Evolutionary conservation across 1,140 invertebrate genomes (phyloP).

Genomic region (Watersipora subatra): DNA sequence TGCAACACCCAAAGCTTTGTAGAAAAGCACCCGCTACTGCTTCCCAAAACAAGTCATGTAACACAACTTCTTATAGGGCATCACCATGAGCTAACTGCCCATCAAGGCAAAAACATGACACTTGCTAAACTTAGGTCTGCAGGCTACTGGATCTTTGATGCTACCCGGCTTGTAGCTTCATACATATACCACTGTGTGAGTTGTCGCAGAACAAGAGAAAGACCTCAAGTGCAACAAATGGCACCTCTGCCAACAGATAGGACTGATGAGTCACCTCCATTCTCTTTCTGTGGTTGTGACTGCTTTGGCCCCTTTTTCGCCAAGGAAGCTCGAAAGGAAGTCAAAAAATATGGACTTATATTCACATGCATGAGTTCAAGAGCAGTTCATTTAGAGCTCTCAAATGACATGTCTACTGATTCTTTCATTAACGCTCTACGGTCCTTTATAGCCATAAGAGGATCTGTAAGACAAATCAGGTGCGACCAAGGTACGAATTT

Average conservation of each 20-base stretch:
- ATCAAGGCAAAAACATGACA: constrained; percentile 13
- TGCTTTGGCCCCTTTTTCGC: constrained; percentile 15
- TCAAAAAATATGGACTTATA: constrained; percentile 14
- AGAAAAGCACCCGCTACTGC: constrained; percentile 6
- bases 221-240: constrained; percentile 12
- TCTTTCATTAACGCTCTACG: constrained; percentile 17
- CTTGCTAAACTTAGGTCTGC: constrained; percentile 7
- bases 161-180: constrained; percentile 2
- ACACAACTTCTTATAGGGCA: constrained; percentile 6
- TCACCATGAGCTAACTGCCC: constrained; percentile 8
- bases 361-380: constrained; percentile 15
- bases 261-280: constrained; percentile 11
- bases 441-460: constrained; percentile 15
- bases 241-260: constrained; percentile 13
- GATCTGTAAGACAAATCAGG: constrained; percentile 11
- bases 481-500: constrained; percentile 20
- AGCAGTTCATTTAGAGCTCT: constrained; percentile 17
- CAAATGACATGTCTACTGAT: constrained; percentile 14
- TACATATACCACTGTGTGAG: constrained; percentile 9
- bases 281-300: constrained; percentile 13
- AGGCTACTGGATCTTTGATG: neutral
- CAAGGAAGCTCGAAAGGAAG: neutral
- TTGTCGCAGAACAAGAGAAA: constrained; percentile 10
- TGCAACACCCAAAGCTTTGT: neutral
- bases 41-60: constrained; percentile 5